Conservation (phyloP, 2,113 vertebrate species). For the Zootoca vivipara region DNA sequence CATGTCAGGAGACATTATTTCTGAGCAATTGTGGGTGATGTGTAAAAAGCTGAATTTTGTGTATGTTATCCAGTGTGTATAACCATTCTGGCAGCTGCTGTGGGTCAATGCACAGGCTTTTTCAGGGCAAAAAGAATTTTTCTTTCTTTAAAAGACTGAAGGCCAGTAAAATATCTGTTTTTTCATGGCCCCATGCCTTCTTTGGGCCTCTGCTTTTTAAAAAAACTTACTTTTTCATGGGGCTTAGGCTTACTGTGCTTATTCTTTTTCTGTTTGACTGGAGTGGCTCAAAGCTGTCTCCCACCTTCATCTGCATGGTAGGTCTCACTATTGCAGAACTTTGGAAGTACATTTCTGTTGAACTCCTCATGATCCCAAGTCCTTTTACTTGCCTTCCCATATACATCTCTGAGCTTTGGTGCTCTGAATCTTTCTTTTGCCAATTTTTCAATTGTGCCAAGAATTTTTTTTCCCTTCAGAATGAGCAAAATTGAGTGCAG, state of each 20-base stretch:
- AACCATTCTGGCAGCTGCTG: background rate
- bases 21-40: background rate
- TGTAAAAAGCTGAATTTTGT: background rate
- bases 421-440: background rate
- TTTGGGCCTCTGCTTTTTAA: background rate
- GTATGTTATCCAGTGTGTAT: background rate
- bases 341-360: background rate
- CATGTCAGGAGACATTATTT: background rate
- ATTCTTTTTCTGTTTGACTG: background rate
- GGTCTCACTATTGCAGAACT: background rate
- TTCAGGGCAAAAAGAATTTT: background rate
- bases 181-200: background rate
- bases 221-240: background rate
- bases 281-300: background rate
- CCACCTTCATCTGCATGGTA: background rate
- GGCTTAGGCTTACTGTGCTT: background rate
- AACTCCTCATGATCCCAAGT: background rate
- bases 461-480: too few relatives aligned
- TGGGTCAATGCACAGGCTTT: background rate
- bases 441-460: background rate
- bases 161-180: background rate
- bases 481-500: background rate
- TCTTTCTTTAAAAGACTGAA: too few relatives aligned
- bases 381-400: background rate
- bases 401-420: background rate